Evolutionary conservation across 2,888 invertebrate species (phyloP).

Genomic region (Cetonia aurata): DNA sequence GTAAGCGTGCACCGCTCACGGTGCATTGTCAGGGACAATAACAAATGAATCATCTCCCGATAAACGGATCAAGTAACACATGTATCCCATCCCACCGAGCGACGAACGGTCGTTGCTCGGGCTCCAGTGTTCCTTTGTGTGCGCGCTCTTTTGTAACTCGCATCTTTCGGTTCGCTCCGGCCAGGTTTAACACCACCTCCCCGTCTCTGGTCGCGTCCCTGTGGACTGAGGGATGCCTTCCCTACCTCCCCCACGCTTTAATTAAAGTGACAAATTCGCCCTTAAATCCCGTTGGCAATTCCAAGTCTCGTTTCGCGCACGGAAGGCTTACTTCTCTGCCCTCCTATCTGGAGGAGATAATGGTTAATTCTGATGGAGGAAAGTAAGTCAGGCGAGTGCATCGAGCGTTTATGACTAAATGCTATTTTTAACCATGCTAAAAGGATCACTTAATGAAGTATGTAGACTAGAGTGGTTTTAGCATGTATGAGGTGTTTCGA

Average conservation of each 20-base stretch:
- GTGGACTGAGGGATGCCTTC: slow-evolving; percentile 54
- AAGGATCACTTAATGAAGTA: background rate
- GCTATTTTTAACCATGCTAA: slow-evolving; percentile 10
- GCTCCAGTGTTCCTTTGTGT: slow-evolving; percentile 56
- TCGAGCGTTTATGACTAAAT: slow-evolving; percentile 39
- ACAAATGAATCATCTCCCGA: slow-evolving; percentile 64
- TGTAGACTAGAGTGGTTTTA: too few species aligned
- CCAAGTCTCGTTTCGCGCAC: slow-evolving; percentile 23
- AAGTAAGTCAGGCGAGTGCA: slow-evolving; percentile 27
- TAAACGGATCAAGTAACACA: slow-evolving; percentile 65
- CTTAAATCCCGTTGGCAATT: slow-evolving; percentile 69
- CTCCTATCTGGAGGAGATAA: slow-evolving; percentile 49
- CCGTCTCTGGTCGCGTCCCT: slow-evolving; percentile 9
- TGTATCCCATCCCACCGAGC: slow-evolving; percentile 62
- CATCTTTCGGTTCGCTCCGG: slow-evolving; percentile 10
- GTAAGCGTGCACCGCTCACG: slow-evolving; percentile 52
- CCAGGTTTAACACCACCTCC: slow-evolving; percentile 57
- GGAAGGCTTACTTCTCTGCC: background rate
- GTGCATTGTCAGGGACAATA: slow-evolving; percentile 61
- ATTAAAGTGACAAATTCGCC: slow-evolving; percentile 60
- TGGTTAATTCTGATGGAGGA: slow-evolving; percentile 46
- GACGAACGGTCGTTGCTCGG: slow-evolving; percentile 25
- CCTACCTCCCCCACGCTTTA: slow-evolving; percentile 69
- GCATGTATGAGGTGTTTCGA: too few species aligned
- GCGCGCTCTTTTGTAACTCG: slow-evolving; percentile 63